Evolutionary conservation across 2,113 vertebrate genomes (phyloP), one percentile per base, ranked within the genome.

Genomic region (Mixornis gularis): DNA sequence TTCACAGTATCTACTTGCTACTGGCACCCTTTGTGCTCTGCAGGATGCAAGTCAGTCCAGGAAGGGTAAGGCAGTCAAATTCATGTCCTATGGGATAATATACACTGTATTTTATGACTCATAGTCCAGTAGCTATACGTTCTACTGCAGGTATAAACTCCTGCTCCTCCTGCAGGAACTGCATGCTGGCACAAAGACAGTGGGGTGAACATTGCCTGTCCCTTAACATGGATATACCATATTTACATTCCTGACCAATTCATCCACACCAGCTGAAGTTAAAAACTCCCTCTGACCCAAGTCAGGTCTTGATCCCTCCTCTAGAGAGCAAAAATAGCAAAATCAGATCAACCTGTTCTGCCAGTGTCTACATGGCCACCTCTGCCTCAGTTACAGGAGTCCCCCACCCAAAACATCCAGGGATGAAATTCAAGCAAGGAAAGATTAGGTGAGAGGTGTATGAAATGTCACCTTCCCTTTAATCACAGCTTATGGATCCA

Each of bases 401-500:
- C 43, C 46, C 55, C 53, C 43, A 85, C 44, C n/a, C 52, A 68
- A 72, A 81, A 15, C 0, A 0, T 27, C 29, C 29, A 66, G 59
- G 12, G 40, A 84, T 44, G 21, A 82, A 85, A 93, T 43, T 44
- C 55, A 59, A 25, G 55, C 52, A 63, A 89, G 55, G 55, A 41
- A 87, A 87, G 70, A 46, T 92, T 66, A 93, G 53, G 58, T 13
- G 51, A 90, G 91, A 92, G 30, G 24, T 55, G 13, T 72, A 95
- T 36, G 43, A 87, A 95, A 85, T 91, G 91, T 95, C 96, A 96
- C 73, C 91, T 96, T 95, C 73, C 40, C 80, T 69, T 73, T 93
- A 95, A 95, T 93, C 81, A 5, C 80, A 82, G 78, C 79, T 96
- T 96, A 96, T 22, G 55, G 81, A 94, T 89, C 66, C 46, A 30